Percentiles rank a stretch among this genome's conserved stretches.
Conservation (phyloP, 2,113 vertebrate species). For the Lophotis ruficrista region DNA sequence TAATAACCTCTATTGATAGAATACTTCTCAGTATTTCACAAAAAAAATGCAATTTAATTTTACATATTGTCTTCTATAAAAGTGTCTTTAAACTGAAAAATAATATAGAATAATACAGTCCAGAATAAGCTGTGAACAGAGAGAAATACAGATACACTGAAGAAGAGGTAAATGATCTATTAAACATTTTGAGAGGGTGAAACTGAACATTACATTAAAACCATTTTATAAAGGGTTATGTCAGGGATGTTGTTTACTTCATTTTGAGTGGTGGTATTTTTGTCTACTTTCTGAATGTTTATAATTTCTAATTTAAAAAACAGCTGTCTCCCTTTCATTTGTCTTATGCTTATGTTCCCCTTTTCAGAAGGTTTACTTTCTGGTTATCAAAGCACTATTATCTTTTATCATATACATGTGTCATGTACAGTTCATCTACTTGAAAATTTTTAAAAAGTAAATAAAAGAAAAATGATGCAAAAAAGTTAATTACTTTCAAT, state of each 20-base stretch:
- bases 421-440: background rate
- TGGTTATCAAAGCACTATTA: background rate
- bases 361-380: background rate
- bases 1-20: background rate
- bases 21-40: background rate
- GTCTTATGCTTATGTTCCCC: background rate
- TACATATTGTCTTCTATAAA: background rate
- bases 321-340: background rate
- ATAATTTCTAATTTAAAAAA: background rate
- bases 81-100: background rate
- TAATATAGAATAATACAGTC: background rate
- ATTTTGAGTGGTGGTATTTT: background rate
- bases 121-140: background rate
- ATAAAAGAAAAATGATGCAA: background rate
- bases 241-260: background rate
- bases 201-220: background rate
- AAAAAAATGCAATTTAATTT: background rate
- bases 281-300: background rate
- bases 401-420: background rate
- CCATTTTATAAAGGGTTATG: background rate
- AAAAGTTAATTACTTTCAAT: background rate
- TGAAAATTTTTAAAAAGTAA: background rate
- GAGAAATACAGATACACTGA: background rate
- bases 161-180: background rate
- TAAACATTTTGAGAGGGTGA: background rate